Evolutionary conservation across 1,140 invertebrate genomes (phyloP), one percentile per base, ranked within the genome.

Genomic region (Leptinotarsa defecta): DNA sequence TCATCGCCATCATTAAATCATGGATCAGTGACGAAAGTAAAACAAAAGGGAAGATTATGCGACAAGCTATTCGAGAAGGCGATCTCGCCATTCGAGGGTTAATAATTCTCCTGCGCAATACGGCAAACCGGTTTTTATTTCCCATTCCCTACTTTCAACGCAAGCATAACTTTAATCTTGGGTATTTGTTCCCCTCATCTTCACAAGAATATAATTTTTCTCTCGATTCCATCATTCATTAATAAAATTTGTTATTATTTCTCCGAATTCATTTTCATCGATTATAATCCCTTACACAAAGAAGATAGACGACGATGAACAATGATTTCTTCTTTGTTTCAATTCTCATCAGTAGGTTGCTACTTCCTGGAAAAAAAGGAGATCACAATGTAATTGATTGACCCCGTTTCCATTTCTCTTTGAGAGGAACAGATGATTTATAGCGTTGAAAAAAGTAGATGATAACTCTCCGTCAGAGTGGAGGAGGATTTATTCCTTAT

Each of bases 101-200:
- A 15, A 57, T 57, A 57, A 57, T 57, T 57, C 6, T 57, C 52
- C 52, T 13, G 52, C 52, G 52, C 52, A 57, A 57, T 57, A 57
- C 52, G 52, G 52, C 52, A 57, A 57, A 57, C 52, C n/a, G 52
- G 52, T 57, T 57, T 57, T 57, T 57, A 57, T 57, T 57, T 57
- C n/a, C 17, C 52, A 17, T 57, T 19, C 5, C 6, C 52, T 57
- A 57, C 52, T 19, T 5, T 57, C 52, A 57, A 17, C 52, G n/a
- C 52, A 19, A 15, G 15, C 52, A 19, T 57, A 57, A 57, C 52
- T 57, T 57, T 8, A 57, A 57, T 57, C 52, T 3, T 15, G n/a
- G 52, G 52, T 57, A n/a, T 57, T 57, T 57, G 4, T 15, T 57
- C n/a, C 34, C 8, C 34, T n/a, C 52, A 17, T 57, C n/a, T 57